Conservation (phyloP, 2,797 vertebrate genomes). For the Avahi laniger region DNA sequence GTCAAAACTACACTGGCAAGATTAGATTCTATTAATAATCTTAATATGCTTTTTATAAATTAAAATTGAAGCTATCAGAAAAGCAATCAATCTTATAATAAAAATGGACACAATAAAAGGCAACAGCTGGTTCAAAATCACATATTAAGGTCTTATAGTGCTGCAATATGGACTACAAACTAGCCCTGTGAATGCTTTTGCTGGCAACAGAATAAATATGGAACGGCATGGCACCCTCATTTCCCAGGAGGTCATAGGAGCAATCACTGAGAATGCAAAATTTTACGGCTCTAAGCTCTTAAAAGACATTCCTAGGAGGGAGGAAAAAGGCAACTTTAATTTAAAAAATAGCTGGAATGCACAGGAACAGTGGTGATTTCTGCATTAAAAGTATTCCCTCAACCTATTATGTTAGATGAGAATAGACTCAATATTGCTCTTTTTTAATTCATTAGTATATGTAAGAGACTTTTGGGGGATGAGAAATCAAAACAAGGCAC, state of each 20-base stretch:
- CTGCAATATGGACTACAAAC: neutral
- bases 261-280: neutral
- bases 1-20: neutral
- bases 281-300: neutral
- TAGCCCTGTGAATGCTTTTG: neutral
- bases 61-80: neutral
- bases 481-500: conserved; percentile 10
- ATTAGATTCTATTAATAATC: neutral
- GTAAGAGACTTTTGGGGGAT: neutral
- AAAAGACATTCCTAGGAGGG: neutral
- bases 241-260: neutral
- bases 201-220: neutral
- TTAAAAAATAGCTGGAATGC: neutral
- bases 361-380: neutral
- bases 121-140: neutral
- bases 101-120: neutral
- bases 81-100: neutral
- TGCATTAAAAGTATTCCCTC: neutral
- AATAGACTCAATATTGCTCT: neutral
- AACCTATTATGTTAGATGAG: neutral
- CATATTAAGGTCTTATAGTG: neutral
- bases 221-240: neutral
- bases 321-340: neutral
- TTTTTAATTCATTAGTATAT: neutral
- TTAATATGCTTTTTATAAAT: neutral